Percentiles rank a stretch among this genome's conserved stretches.
These are phyloP conservation scores for Antheraea mylitta DNA, from an alignment of 1,140 invertebrate genomes.

Conservation along the genomic window DNA sequence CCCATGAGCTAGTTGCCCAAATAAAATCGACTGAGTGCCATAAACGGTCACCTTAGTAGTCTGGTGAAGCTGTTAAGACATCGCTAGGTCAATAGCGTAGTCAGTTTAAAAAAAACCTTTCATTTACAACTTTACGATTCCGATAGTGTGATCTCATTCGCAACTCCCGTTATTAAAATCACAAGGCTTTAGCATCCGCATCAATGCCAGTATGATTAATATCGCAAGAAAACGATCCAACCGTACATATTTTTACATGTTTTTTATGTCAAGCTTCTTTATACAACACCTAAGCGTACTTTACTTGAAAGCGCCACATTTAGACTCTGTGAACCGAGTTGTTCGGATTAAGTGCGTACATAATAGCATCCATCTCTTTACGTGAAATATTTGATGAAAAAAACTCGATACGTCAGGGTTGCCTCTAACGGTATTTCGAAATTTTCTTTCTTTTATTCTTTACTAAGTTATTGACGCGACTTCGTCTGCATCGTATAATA, in stretches of 20 bases:
- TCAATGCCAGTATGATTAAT: background rate
- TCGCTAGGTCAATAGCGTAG: no score
- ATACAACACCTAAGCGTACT: slow-evolving; percentile 21
- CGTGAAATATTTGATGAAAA: slow-evolving; percentile 27
- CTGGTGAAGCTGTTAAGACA: no score
- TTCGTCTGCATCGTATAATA: no score
- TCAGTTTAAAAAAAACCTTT: no score
- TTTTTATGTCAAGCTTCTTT: background rate
- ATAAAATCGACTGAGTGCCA: no score
- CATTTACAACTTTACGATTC: background rate
- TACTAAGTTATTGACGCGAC: no score
- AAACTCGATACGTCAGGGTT: slow-evolving; percentile 40
- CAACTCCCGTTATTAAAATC: background rate
- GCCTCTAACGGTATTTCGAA: background rate
- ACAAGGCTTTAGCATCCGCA: background rate
- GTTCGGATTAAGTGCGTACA: slow-evolving; percentile 54
- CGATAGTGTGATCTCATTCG: no score
- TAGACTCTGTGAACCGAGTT: slow-evolving; percentile 31
- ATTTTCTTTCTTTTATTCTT: no score
- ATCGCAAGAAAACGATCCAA: background rate
- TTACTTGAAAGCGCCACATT: slow-evolving; percentile 34
- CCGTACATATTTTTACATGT: background rate
- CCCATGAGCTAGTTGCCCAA: no score
- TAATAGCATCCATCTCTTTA: slow-evolving; percentile 38
- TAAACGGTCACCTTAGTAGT: no score